Evolutionary conservation across 2,797 vertebrate genomes (phyloP).

Genomic region (Poecilia wingei): DNA sequence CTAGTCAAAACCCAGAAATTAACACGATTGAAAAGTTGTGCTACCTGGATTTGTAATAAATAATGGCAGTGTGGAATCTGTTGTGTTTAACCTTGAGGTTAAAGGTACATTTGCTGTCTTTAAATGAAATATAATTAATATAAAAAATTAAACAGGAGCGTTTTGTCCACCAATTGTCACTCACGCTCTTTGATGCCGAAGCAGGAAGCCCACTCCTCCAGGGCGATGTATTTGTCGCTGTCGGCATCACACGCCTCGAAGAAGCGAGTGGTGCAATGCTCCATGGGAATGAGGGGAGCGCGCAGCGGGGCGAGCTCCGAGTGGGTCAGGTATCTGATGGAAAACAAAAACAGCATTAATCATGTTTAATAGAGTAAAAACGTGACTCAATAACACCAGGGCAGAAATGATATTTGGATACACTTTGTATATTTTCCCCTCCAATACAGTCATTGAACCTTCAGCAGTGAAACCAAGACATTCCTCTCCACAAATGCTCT

Average conservation of each 20-base stretch:
- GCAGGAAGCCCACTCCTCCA: constrained; percentile 97
- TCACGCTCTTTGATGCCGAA: constrained; percentile 97
- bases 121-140: not conserved
- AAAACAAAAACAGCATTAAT: not conserved
- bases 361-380: not conserved
- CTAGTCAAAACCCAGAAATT: not conserved
- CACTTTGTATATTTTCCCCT: not conserved
- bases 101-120: not conserved
- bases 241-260: constrained; percentile 94
- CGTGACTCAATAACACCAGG: not conserved
- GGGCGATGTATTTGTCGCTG: constrained; percentile 95
- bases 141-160: too few species aligned
- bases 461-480: not conserved
- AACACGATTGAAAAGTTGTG: not conserved
- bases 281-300: constrained; percentile 98
- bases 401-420: not conserved
- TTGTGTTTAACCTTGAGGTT: not conserved
- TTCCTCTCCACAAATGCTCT: not conserved
- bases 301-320: constrained; percentile 95
- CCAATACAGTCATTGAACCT: not conserved
- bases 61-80: not conserved
- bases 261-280: constrained; percentile 98
- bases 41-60: not conserved
- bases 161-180: constrained; percentile 54
- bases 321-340: constrained; percentile 92